These are phyloP conservation scores for Ciconia nigra DNA, from an alignment of 2,797 vertebrate genomes.

Conservation along the genomic window DNA sequence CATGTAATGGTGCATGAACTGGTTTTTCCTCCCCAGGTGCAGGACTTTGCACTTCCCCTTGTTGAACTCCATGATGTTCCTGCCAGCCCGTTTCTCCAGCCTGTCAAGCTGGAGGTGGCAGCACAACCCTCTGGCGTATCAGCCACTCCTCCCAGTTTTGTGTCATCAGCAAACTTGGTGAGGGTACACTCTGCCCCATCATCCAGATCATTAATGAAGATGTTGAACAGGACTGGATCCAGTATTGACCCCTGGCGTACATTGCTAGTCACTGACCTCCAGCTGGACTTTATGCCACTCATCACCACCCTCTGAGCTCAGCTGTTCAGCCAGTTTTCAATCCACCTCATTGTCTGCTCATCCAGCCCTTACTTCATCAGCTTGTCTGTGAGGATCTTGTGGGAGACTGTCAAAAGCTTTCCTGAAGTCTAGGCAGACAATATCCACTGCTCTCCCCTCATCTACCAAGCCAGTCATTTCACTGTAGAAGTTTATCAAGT, in stretches of 20 bases:
- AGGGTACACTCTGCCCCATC: background rate
- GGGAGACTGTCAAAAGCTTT: background rate
- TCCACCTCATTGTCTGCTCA: background rate
- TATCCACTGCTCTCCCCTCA: background rate
- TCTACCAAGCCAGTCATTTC: background rate
- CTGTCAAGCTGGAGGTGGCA: background rate
- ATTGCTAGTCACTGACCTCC: background rate
- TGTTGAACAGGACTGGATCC: background rate
- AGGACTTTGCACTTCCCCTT: background rate
- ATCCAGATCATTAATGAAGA: background rate
- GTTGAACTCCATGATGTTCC: background rate
- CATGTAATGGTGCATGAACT: background rate
- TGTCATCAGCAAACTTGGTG: background rate
- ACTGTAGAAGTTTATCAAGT: background rate
- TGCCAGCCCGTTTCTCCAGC: background rate
- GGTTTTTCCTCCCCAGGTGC: background rate
- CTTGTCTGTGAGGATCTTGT: background rate
- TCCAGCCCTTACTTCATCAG: background rate
- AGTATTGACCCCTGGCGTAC: background rate
- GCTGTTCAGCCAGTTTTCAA: background rate
- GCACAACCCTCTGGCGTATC: background rate
- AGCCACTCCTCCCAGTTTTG: background rate
- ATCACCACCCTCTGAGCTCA: background rate
- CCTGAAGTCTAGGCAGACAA: background rate
- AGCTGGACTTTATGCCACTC: background rate